phyloP scores from a whole-genome alignment of 2,113 vertebrate species.

The Gobio gobio region DNA sequence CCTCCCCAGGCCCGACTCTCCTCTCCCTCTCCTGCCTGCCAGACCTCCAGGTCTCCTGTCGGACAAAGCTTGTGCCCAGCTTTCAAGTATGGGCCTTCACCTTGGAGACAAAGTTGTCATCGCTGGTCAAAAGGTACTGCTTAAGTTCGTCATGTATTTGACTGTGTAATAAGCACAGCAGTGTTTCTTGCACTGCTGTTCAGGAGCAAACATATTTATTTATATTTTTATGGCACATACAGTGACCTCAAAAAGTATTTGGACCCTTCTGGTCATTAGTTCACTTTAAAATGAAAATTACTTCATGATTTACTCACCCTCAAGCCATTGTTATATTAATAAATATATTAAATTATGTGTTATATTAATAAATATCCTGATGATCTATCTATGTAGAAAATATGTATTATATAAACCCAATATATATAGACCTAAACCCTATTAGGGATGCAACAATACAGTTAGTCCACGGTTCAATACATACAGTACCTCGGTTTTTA shows the following conservation, averaged over 20 bases:
- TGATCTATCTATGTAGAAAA: too few species aligned
- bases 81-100: constrained; percentile 82
- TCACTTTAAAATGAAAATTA: too few species aligned
- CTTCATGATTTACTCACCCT: too few species aligned
- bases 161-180: not conserved
- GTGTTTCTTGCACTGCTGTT: too few species aligned
- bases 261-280: not conserved
- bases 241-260: not conserved
- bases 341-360: too few species aligned
- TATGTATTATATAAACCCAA: too few species aligned
- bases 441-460: too few species aligned
- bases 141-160: not conserved
- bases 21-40: constrained; percentile 74
- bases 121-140: constrained; percentile 91
- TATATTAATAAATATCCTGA: too few species aligned
- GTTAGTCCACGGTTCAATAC: too few species aligned
- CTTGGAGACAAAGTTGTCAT: constrained; percentile 93
- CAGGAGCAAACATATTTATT: not conserved
- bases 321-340: too few species aligned
- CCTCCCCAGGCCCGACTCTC: constrained; percentile 76
- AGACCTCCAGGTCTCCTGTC: constrained; percentile 73
- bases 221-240: not conserved
- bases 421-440: too few species aligned
- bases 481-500: too few species aligned
- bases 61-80: constrained; percentile 76